Conservation (phyloP, 1,140 invertebrate genomes). For the Drosophila orena region DNA sequence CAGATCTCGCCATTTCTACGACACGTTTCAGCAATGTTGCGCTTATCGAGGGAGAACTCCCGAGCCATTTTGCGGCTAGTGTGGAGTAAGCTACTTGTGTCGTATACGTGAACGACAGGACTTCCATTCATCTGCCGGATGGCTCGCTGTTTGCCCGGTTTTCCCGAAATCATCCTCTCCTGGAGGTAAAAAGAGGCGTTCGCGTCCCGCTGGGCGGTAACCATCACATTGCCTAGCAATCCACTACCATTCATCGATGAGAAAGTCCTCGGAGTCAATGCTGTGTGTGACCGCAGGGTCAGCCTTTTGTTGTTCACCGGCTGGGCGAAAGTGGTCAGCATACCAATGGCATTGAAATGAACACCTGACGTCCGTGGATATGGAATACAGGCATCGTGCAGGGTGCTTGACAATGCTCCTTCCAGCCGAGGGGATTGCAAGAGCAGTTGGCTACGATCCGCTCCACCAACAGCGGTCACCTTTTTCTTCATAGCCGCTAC, state of each 20-base stretch:
- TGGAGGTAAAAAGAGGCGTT: constrained; percentile 93
- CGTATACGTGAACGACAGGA: constrained; percentile 92
- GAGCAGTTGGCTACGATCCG: constrained; percentile 82
- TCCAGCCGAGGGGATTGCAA: constrained; percentile 81
- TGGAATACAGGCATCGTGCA: constrained; percentile 93
- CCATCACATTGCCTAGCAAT: constrained; percentile 86
- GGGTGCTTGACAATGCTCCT: constrained; percentile 84
- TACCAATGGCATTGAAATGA: constrained; percentile 94
- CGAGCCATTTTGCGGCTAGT: constrained; percentile 92
- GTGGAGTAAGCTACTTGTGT: constrained; percentile 91
- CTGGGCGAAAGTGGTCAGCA: constrained; percentile 94
- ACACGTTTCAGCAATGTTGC: constrained; percentile 89
- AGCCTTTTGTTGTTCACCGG: constrained; percentile 90
- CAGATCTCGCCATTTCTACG: constrained; percentile 91
- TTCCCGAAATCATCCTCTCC: constrained; percentile 88
- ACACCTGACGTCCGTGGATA: constrained; percentile 97
- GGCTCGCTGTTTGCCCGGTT: constrained; percentile 76
- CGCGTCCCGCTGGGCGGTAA: constrained; percentile 86
- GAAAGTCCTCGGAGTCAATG: constrained; percentile 86
- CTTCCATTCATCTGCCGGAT: constrained; percentile 82
- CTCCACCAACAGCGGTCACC: constrained; percentile 48
- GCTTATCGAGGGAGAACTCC: constrained; percentile 91
- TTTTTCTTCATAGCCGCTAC: constrained; percentile 89
- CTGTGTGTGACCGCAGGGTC: constrained; percentile 70
- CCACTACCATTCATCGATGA: constrained; percentile 88